Evolutionary conservation across 2,888 invertebrate genomes (phyloP).

Genomic region (Colletes collaris): DNA sequence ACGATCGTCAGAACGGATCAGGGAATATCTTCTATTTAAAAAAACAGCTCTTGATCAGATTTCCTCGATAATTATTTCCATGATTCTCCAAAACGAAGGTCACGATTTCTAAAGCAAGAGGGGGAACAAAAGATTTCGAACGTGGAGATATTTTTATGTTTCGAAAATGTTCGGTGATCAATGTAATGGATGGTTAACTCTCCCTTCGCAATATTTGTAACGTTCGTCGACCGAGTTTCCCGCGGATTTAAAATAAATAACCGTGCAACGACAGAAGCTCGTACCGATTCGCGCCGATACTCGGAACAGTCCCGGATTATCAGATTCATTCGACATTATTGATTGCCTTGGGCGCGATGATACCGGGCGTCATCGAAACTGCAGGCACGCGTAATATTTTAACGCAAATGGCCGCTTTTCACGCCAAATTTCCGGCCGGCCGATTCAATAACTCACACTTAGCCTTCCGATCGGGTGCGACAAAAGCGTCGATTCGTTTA

Average conservation of each 20-base stretch:
- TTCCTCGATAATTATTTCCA: no score
- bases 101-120: no score
- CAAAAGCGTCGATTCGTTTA: not conserved
- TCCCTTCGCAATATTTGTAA: not conserved
- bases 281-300: not conserved
- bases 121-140: no score
- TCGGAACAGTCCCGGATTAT: conserved; percentile 29
- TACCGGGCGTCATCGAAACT: conserved; percentile 34
- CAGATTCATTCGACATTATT: conserved; percentile 35
- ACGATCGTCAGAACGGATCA: not conserved
- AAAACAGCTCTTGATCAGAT: no score
- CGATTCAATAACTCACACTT: conserved; percentile 17
- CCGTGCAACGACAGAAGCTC: not conserved
- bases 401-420: conserved; percentile 24
- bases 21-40: no score
- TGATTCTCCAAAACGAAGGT: no score
- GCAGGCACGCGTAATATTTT: conserved; percentile 30
- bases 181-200: no score
- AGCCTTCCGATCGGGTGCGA: conserved; percentile 1
- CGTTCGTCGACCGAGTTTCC: not conserved
- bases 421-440: conserved; percentile 8
- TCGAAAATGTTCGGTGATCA: no score
- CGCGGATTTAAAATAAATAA: conserved; percentile 24
- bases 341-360: conserved; percentile 29
- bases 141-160: no score